Conservation (phyloP, 2,888 invertebrate species). For the Hypselothyrea guttata region DNA sequence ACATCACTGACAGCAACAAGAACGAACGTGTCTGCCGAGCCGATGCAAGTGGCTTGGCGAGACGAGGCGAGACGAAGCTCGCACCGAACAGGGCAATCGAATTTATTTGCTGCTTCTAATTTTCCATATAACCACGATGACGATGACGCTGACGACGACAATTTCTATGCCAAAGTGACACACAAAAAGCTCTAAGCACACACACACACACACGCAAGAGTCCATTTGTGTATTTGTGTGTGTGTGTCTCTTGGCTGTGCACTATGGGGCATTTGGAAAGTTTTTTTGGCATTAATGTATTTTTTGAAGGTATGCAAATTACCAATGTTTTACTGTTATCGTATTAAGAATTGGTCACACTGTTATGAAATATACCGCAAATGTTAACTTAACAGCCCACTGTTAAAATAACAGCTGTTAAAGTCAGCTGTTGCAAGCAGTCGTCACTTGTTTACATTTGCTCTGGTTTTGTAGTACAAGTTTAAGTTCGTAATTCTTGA, state of each 20-base stretch:
- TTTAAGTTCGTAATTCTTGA: too few species aligned
- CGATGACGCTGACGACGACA: constrained; percentile 60
- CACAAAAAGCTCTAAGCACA: constrained; percentile 60
- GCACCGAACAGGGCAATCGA: constrained; percentile 70
- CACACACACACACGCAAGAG: constrained; percentile 20
- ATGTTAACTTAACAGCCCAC: too few species aligned
- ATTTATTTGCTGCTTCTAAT: constrained; percentile 74
- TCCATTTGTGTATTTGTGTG: constrained; percentile 6
- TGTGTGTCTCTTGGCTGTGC: constrained; percentile 14
- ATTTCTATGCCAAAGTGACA: constrained; percentile 75
- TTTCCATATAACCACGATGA: constrained; percentile 46
- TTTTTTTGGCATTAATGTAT: too few species aligned
- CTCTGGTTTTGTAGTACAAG: too few species aligned
- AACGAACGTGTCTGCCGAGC: constrained; percentile 45
- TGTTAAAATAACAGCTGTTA: too few species aligned
- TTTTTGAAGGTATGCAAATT: too few species aligned
- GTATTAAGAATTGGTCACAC: too few species aligned
- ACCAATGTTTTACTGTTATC: too few species aligned
- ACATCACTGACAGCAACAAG: constrained; percentile 29
- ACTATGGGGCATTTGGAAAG: too few species aligned
- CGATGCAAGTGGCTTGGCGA: constrained; percentile 15
- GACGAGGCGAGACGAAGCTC: constrained; percentile 34
- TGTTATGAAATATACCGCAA: too few species aligned
- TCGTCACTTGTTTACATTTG: too few species aligned
- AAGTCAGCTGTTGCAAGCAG: too few species aligned